Conservation (phyloP, 2,113 vertebrate species). For the Cochlearius cochlearius region DNA sequence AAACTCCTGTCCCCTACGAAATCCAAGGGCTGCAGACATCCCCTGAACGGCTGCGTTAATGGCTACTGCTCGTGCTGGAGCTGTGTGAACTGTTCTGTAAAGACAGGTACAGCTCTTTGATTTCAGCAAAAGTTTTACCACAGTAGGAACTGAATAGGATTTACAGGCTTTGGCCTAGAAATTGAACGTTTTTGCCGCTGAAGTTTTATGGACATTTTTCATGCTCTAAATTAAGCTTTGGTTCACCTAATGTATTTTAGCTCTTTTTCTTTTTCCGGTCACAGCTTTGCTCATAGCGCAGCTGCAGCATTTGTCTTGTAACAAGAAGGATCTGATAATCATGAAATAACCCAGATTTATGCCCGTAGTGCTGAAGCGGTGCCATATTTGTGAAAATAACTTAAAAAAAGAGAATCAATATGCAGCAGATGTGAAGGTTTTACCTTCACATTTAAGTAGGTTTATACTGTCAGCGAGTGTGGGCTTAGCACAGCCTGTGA, state of each 20-base stretch:
- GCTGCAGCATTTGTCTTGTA: slow-evolving; percentile 42
- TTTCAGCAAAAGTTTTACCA: neutral
- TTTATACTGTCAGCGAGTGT: slow-evolving; percentile 64
- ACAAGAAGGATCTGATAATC: slow-evolving; percentile 37
- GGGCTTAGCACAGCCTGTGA: slow-evolving; percentile 54
- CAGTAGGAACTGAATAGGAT: neutral
- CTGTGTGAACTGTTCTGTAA: neutral
- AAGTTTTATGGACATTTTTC: slow-evolving; percentile 19
- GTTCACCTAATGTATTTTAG: slow-evolving; percentile 24
- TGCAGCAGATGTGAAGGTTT: slow-evolving; percentile 62
- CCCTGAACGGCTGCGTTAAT: neutral
- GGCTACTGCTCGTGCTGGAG: neutral
- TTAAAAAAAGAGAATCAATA: slow-evolving; percentile 1
- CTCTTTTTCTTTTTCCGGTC: neutral
- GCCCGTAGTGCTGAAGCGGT: neutral
- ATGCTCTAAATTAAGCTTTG: slow-evolving; percentile 12
- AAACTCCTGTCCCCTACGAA: neutral
- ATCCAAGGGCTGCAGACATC: neutral
- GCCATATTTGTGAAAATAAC: slow-evolving; percentile 54
- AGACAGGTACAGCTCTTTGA: neutral
- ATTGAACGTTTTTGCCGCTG: neutral
- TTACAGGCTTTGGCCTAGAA: slow-evolving; percentile 28
- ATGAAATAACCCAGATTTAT: slow-evolving; percentile 43
- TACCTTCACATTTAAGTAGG: slow-evolving; percentile 53
- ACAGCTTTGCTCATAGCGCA: neutral